Conservation (phyloP, 2,888 invertebrate genomes). For the Apodemia duryi region DNA sequence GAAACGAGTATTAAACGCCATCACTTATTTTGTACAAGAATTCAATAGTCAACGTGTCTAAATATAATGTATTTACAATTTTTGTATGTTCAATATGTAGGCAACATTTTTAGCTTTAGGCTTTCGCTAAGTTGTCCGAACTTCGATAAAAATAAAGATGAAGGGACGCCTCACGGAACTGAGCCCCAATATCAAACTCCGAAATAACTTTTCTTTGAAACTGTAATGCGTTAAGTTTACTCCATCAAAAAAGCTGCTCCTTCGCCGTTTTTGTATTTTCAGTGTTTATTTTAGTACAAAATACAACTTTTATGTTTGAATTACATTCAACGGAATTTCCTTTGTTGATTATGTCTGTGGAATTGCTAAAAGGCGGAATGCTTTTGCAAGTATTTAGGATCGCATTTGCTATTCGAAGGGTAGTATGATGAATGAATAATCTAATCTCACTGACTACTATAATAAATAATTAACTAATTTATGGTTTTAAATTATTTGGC, state of each 20-base stretch:
- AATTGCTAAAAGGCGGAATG: too few species aligned
- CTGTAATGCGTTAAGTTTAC: constrained; percentile 9
- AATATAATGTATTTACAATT: too few species aligned
- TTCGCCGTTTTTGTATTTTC: constrained; percentile 3
- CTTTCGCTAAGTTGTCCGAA: not conserved
- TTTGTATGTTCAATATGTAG: not conserved
- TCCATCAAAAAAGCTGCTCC: constrained; percentile 4
- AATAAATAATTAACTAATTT: not conserved
- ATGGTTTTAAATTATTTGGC: too few species aligned
- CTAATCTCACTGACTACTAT: not conserved
- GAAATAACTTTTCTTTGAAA: constrained; percentile 14
- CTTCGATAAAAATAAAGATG: not conserved
- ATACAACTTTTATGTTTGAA: not conserved
- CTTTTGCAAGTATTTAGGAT: too few species aligned
- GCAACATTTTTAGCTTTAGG: not conserved
- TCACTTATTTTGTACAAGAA: too few species aligned
- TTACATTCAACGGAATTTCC: constrained; percentile 1
- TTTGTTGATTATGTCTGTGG: too few species aligned
- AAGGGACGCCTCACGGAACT: not conserved
- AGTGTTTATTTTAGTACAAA: constrained; percentile 6
- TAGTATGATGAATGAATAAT: not conserved
- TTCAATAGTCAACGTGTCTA: too few species aligned
- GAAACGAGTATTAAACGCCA: too few species aligned
- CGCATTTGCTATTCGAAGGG: too few species aligned
- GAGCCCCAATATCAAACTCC: constrained; percentile 2